Evolutionary conservation across 1,140 invertebrate genomes (phyloP), one percentile per base, ranked within the genome.

Genomic region (Rhysida immarginata): DNA sequence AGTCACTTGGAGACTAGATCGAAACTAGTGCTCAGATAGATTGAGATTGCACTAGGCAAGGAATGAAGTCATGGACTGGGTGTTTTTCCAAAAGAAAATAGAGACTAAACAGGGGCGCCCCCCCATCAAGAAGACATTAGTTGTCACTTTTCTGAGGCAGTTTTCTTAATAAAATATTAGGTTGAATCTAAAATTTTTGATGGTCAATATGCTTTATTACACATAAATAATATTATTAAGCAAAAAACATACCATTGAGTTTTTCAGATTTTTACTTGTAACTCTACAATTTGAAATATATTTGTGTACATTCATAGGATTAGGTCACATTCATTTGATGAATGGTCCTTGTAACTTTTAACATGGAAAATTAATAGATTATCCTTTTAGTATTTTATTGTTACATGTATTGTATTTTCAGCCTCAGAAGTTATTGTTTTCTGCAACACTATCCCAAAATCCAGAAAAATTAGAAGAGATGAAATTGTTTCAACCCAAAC

Each of bases 401-500:
- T 46, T 46, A 20, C 2, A 53, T 2, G 18, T 46, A 5, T 46
- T 46, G 43, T 46, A 44, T 57, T n/a, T 58, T 55, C 66, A 61
- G 52, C 81, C 91, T 1, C 93, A 97, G 58, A 97, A 96, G 69
- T 71, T 98, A 3, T 71, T 98, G 11, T 95, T 96, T 66, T 97
- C 94, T 13, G 95, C 95, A 3, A 98, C 95, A 2, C 68, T 98
- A 11, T 89, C 92, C 0, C 88, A 94, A 66, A 90, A 98, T 75
- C 92, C 94, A 5, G 92, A 98, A 71, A 88, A 92, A 67, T 74
- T 99, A 24, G 81, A 89, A 61, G 78, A 83, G 56, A 75, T 96
- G 58, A 81, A 83, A 16, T 72, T 99, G 0, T 96, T 92, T 66
- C 82, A 90, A 66, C 95, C 95, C 0, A 87, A 84, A 68, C 72